Base-by-base conservation (phyloP, 1,140 invertebrate species). In the Drosophila ananassae region DNA sequence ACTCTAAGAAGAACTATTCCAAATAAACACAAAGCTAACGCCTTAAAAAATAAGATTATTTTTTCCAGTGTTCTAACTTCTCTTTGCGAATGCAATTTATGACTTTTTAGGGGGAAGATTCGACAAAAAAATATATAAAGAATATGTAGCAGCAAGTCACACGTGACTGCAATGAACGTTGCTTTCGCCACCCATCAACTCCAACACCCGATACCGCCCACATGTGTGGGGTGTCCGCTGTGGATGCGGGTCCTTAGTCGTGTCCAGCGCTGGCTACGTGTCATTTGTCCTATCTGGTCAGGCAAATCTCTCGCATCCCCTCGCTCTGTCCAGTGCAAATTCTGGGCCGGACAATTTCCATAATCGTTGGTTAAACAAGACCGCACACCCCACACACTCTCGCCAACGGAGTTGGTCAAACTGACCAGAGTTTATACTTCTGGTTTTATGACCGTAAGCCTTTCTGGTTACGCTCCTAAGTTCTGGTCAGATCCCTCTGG, bases 331-430 rank as follows among this genome's bases (percentile, higher is more conserved):
- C 17, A 32, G 7, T 32, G 24, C 54, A 9, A 47, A 44, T 28
- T 48, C 47, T 39, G 59, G 34, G 28, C 34, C 61, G 72, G 60
- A 82, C 79, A 71, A 83, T 89, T 89, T 89, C 83, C 83, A 89
- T 89, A 89, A 89, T 89, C 83, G 83, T 48, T 89, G 83, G 83
- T 89, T 89, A 89, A 89, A 89, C 83, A 89, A 89, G 79, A 61
- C 73, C 73, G 64, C 55, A 81, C 74, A 77, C 57, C 56, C 39
- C 59, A 57, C 77, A 66, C 75, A 44, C 41, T 44, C 41, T 9
- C 41, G 44, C 17, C 17, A 21, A 47, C 21, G 6, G 1, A 47
- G 9, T 46, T 72, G 83, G 73, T 72, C 84, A 89, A 85, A 64
- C 68, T 82, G 81, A 77, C 80, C 80, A 58, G 60, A 53, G 63